Evolutionary conservation across 2,797 vertebrate genomes (phyloP), one percentile per base, ranked within the genome.

Genomic region (Enteromius viviparus): DNA sequence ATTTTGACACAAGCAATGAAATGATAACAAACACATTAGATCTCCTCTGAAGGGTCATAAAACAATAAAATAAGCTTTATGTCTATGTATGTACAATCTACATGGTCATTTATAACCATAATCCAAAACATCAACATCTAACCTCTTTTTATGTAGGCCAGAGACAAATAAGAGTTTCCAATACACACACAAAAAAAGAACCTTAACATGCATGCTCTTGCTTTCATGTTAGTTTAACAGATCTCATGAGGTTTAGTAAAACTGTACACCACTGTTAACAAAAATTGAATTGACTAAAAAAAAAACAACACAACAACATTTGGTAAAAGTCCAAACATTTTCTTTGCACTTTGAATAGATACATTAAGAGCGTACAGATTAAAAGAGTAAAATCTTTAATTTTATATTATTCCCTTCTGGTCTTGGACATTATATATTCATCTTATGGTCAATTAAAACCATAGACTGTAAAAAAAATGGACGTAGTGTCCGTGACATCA

Each of bases 1-100:
- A 83, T 65, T 84, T 82, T 80, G 71, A 87, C 79, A 80, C 72
- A 80, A 78, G 72, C 12, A 19, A 40, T 64, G 77, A 42, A 47
- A 87, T 58, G 76, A 87, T 49, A 85, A 80, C 85, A 86, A 86
- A 90, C 87, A 89, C 86, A 74, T 77, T 78, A 66, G 21, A 76
- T 71, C 81, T 84, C 84, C 86, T 84, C 23, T 75, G 42, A 15
- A 10, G 26, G 51, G 76, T 60, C 53, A 49, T 40, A 29, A 21
- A 62, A 55, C 23, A 47, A 21, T 76, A 21, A 47, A n/a, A 85
- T 69, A 65, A 75, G 72, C 65, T 37, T 60, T 68, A 60, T 53
- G 40, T 85, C 66, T 4, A 21, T 29, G 32, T 12, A 37, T 26
- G 53, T 42, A 60, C n/a, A 76, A 60, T 76, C 53, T 60, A 60